Evolutionary conservation across 2,888 invertebrate genomes (phyloP), one percentile per base, ranked within the genome.

Genomic region (Blomia tropicalis): DNA sequence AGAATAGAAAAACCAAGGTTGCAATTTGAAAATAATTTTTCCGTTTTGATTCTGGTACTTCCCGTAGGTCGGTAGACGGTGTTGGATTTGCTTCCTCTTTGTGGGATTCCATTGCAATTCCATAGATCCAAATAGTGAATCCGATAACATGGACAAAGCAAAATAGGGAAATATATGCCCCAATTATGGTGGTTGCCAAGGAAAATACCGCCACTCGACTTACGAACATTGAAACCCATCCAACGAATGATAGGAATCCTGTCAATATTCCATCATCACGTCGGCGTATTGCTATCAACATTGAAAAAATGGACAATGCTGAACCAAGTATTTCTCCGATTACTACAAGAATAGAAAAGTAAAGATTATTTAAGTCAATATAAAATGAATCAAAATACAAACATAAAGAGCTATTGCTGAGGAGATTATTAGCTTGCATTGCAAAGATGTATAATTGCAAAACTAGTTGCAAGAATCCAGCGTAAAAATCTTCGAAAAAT

Each of bases 401-500:
- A 56, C 56, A 14, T 19, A 56, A 56, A 29, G 36, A 56, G 23
- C 23, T 27, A 29, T 36, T 59, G 23, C 47, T 23, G 7, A 56
- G 14, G 7, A 31, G 22, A 32, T 30, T 59, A 19, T 59, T 59
- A 17, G 31, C 47, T 51, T 30, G 51, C 60, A 31, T 31, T 27
- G 31, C 25, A 27, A 68, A 64, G 14, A 69, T 66, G 44, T 68
- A 68, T n/a, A 68, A 43, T 58, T 69, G 69, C 25, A 69, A 51
- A 7, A 68, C 32, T 4, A 69, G 47, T 54, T 68, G 69, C 7
- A 67, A 59, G 41, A 69, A 65, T 0, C 69, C 69, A 11, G 69
- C 66, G 53, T 69, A 69, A 56, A 69, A 69, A 32, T 69, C 68
- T 54, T 68, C 67, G 43, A 69, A 69, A 58, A 69, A 69, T 47